Conservation (phyloP, 2,797 vertebrate species). For the Rhinogobio ventralis region DNA sequence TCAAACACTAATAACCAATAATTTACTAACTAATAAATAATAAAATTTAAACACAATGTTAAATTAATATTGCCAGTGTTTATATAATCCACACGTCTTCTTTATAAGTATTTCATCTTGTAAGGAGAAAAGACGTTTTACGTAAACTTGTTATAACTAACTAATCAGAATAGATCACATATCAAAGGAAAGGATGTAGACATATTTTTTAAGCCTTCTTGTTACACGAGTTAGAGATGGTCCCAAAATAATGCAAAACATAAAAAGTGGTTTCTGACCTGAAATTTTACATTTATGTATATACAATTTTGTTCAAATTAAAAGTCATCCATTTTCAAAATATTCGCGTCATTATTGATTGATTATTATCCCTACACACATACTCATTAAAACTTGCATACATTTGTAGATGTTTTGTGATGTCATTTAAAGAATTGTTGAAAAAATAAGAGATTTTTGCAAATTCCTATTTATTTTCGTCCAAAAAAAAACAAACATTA, state of each 20-base stretch:
- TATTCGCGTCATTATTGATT: neutral
- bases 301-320: no score
- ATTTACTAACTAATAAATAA: no score
- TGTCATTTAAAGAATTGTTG: neutral
- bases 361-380: neutral
- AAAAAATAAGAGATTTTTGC: neutral
- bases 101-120: neutral
- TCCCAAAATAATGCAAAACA: no score
- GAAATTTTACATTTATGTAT: no score
- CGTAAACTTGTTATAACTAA: no score
- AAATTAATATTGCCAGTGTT: neutral
- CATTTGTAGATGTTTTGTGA: neutral
- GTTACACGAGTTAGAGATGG: no score
- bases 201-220: no score
- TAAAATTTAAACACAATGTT: neutral
- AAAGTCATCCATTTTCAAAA: neutral
- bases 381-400: neutral
- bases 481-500: no score
- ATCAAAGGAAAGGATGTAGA: no score
- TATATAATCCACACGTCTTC: neutral
- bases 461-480: neutral
- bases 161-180: no score
- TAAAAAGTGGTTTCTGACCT: no score
- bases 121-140: neutral
- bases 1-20: no score